Conservation (phyloP, 1,140 invertebrate genomes). For the Acyrthosiphon pisum region DNA sequence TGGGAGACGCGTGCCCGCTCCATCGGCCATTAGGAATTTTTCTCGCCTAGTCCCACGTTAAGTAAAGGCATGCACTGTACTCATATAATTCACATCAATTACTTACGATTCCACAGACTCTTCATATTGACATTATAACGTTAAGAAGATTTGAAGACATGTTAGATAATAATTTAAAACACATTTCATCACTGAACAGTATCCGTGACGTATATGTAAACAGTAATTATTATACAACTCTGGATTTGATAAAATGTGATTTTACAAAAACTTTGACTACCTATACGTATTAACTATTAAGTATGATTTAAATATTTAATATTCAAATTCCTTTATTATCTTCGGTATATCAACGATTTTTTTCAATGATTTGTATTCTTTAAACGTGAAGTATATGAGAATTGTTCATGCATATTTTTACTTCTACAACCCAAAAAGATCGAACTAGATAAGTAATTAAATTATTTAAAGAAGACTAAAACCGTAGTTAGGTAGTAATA, state of each 20-base stretch:
- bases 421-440: background rate
- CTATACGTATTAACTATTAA: background rate
- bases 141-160: background rate
- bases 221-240: background rate
- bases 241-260: background rate
- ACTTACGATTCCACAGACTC: background rate
- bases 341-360: too few species aligned
- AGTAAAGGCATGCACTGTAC: background rate
- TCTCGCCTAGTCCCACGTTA: slow-evolving; percentile 47
- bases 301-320: too few species aligned
- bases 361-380: background rate
- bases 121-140: background rate
- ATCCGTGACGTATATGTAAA: background rate
- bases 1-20: slow-evolving; percentile 54
- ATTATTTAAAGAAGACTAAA: background rate
- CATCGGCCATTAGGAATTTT: slow-evolving; percentile 40
- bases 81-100: background rate
- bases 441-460: background rate
- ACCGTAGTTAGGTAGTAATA: background rate
- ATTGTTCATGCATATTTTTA: background rate
- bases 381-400: too few species aligned
- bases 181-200: background rate
- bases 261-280: background rate
- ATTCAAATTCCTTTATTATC: background rate
- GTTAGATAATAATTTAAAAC: background rate